These are phyloP conservation scores for Tiliacea aurago DNA, from an alignment of 2,888 invertebrate genomes.

Conservation along the genomic window DNA sequence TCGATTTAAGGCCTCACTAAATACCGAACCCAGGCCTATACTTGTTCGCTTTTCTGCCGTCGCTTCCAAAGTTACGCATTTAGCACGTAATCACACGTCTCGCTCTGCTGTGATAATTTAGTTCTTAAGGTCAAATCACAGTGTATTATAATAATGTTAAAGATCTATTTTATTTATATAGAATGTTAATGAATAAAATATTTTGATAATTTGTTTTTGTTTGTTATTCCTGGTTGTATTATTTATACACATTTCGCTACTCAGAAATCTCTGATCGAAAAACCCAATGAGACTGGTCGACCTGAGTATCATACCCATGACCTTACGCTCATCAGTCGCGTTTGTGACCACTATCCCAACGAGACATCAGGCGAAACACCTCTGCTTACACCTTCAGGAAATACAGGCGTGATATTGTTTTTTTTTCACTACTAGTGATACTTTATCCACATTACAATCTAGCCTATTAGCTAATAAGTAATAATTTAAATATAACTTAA, in stretches of 20 bases:
- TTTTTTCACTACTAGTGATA: too few relatives aligned
- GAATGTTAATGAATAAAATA: constrained; percentile 70
- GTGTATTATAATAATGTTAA: constrained; percentile 63
- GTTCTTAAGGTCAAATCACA: constrained; percentile 70
- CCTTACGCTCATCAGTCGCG: not conserved
- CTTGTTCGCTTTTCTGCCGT: constrained; percentile 53
- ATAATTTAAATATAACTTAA: too few relatives aligned
- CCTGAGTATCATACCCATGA: not conserved
- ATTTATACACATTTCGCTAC: not conserved
- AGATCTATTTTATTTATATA: constrained; percentile 67
- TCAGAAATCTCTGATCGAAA: not conserved
- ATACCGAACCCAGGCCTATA: not conserved
- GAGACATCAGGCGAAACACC: not conserved
- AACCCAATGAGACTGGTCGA: not conserved
- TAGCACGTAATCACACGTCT: constrained; percentile 59
- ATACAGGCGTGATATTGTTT: not conserved
- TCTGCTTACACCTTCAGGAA: not conserved
- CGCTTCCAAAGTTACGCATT: constrained; percentile 64
- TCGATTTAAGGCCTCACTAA: constrained; percentile 15
- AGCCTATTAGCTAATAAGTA: too few relatives aligned
- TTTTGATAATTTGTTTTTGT: constrained; percentile 61
- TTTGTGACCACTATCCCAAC: too few relatives aligned
- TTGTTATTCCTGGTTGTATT: not conserved
- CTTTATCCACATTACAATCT: too few relatives aligned
- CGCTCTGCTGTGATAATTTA: constrained; percentile 73